Evolutionary conservation across 2,888 invertebrate species (phyloP).

Genomic region (Venusia cambrica): DNA sequence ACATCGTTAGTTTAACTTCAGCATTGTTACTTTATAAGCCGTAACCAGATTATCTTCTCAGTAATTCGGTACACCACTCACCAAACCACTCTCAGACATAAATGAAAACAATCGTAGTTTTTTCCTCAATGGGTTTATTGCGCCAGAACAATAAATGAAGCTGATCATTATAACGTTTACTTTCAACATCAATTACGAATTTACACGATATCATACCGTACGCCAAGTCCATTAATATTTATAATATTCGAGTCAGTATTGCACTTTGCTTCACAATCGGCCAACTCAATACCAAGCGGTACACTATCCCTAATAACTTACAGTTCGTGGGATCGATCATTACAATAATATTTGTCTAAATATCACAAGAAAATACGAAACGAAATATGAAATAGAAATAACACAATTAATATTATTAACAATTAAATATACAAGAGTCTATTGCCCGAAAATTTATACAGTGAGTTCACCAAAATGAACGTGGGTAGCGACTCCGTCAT

Average conservation of each 20-base stretch:
- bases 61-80: slow-evolving; percentile 50
- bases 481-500: slow-evolving; percentile 69
- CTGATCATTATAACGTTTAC: slow-evolving; percentile 79
- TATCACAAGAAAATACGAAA: slow-evolving; percentile 81
- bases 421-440: slow-evolving; percentile 73
- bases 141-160: slow-evolving; percentile 80
- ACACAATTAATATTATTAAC: slow-evolving; percentile 79
- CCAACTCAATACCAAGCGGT: slow-evolving; percentile 63
- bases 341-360: slow-evolving; percentile 78
- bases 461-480: slow-evolving; percentile 68
- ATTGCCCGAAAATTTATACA: slow-evolving; percentile 46
- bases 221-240: slow-evolving; percentile 68
- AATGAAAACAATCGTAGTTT: slow-evolving; percentile 70
- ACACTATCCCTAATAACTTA: slow-evolving; percentile 72
- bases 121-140: slow-evolving; percentile 79
- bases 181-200: slow-evolving; percentile 81
- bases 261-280: slow-evolving; percentile 71
- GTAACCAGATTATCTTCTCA: slow-evolving; percentile 44
- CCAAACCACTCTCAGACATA: slow-evolving; percentile 35
- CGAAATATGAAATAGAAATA: slow-evolving; percentile 78
- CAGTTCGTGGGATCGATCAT: slow-evolving; percentile 76
- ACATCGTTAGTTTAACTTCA: slow-evolving; percentile 31
- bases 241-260: slow-evolving; percentile 73
- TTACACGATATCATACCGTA: slow-evolving; percentile 73
- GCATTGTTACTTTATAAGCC: slow-evolving; percentile 45